Base-by-base conservation (phyloP, 1,140 invertebrate species). In the Acromyrmex heyeri region DNA sequence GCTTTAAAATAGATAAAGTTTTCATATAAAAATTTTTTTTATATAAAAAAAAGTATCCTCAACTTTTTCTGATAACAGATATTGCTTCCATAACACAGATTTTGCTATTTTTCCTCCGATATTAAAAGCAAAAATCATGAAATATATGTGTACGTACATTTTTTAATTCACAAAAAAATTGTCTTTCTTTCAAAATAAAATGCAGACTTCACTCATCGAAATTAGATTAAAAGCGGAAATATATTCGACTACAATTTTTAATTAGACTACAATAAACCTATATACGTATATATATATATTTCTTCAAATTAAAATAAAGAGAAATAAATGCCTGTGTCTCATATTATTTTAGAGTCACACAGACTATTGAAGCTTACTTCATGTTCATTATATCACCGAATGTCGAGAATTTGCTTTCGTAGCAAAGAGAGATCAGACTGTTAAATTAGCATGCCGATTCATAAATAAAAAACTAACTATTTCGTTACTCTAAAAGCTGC, bases 401-500 rank as follows among this genome's bases (percentile, higher is more conserved):
- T 4, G 21, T 24, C 21, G 14, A 16, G 0, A 61, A 61, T 24
- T 61, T 61, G 8, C 2, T 78, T 21, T 0, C 21, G 0, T 7
- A 21, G 55, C 6, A 48, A 44, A 61, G 16, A 48, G 16, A 48
- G 10, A 48, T 48, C n/a, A 27, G 3, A 30, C 16, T 18, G 10
- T 44, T n/a, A 27, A 77, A 27, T n/a, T 44, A 14, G 27, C 24
- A 38, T 14, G 65, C 38, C 59, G 2, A 69, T 44, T 4, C 10
- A 69, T 5, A 38, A 57, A 82, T 59, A 72, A 59, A 82, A 72
- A 72, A 18, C 55, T 18, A 48, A 55, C 8, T 14, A 48, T 34
- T 44, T 24, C 48, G 38, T 18, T 82, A 69, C 4, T 48, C 79
- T 30, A 34, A 82, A 48, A 73, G 7, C 18, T 18, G 24, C 24